A percentile compares a stretch with the other conserved stretches of the same genome.
phyloP scores from a whole-genome alignment of 2,888 invertebrate genomes.

The Ophion obscuratus region DNA sequence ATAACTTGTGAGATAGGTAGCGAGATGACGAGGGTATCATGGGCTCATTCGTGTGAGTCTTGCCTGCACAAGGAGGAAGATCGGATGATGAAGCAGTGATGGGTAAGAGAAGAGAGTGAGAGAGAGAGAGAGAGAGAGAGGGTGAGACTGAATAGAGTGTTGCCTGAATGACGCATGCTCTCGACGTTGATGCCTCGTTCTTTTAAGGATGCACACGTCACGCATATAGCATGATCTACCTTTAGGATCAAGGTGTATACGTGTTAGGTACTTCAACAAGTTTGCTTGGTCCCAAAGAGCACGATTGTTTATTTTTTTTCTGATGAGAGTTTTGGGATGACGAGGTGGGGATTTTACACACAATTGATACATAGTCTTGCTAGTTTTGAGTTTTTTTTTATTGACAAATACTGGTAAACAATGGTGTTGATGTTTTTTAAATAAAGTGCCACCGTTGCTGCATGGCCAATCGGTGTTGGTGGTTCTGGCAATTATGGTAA shows the following conservation, averaged over 20 bases:
- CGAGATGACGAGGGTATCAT: constrained; percentile 18
- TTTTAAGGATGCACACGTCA: constrained; percentile 2
- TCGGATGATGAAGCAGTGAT: constrained; percentile 24
- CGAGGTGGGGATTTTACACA: too few species aligned
- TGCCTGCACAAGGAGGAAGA: constrained; percentile 16
- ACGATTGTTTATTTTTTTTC: neutral
- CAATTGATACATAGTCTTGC: too few species aligned
- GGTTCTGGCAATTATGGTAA: too few species aligned
- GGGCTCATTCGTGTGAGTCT: constrained; percentile 25
- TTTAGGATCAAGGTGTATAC: neutral
- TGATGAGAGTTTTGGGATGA: too few species aligned
- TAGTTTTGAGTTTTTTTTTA: too few species aligned
- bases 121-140: constrained; percentile 14
- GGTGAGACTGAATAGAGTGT: neutral
- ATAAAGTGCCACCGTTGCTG: too few species aligned
- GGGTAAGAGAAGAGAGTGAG: neutral
- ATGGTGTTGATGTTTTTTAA: too few species aligned
- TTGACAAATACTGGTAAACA: too few species aligned
- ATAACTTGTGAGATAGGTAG: constrained; percentile 55
- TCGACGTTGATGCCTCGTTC: constrained; percentile 38
- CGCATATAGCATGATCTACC: neutral
- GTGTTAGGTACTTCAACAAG: neutral
- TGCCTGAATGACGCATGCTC: constrained; percentile 23
- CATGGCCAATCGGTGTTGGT: too few species aligned
- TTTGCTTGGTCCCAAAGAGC: neutral